Conservation (phyloP, 1,140 invertebrate species). For the Zaprionus ornatus region DNA sequence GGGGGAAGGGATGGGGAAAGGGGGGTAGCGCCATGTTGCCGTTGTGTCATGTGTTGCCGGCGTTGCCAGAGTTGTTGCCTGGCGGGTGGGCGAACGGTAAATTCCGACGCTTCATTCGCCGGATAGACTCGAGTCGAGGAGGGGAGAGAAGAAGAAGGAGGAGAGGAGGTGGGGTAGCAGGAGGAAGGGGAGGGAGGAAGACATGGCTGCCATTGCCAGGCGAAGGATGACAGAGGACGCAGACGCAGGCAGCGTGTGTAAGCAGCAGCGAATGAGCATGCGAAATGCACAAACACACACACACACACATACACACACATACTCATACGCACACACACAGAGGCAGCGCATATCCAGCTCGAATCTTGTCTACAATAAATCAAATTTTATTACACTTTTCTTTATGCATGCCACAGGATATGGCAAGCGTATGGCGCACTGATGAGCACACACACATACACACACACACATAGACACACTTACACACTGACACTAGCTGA, state of each 20-base stretch:
- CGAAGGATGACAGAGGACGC: background rate
- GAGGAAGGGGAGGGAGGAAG: conserved; percentile 30
- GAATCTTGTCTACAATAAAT: conserved; percentile 84
- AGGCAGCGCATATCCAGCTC: conserved; percentile 75
- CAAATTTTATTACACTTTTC: conserved; percentile 84
- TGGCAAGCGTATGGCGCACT: conserved; percentile 79
- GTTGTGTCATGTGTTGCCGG: conserved; percentile 33
- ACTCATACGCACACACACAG: conserved; percentile 5
- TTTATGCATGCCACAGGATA: conserved; percentile 83
- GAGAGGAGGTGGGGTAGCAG: no score
- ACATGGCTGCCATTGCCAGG: conserved; percentile 40
- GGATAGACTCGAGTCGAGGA: conserved; percentile 41
- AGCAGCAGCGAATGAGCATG: conserved; percentile 74
- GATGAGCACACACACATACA: conserved; percentile 70
- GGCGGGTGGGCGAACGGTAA: conserved; percentile 33
- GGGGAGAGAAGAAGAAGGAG: conserved; percentile 20
- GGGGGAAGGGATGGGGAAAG: background rate
- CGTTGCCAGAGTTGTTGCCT: background rate
- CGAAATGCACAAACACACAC: conserved; percentile 55
- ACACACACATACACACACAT: conserved; percentile 5
- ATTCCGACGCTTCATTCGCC: conserved; percentile 75
- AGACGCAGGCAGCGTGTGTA: conserved; percentile 65
- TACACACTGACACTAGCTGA: conserved; percentile 41
- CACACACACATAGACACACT: conserved; percentile 23
- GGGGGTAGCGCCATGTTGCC: conserved; percentile 15